Percentiles rank a stretch among this genome's conserved stretches.
phyloP scores from a whole-genome alignment of 1,140 invertebrate species.

The Megalopta genalis region DNA sequence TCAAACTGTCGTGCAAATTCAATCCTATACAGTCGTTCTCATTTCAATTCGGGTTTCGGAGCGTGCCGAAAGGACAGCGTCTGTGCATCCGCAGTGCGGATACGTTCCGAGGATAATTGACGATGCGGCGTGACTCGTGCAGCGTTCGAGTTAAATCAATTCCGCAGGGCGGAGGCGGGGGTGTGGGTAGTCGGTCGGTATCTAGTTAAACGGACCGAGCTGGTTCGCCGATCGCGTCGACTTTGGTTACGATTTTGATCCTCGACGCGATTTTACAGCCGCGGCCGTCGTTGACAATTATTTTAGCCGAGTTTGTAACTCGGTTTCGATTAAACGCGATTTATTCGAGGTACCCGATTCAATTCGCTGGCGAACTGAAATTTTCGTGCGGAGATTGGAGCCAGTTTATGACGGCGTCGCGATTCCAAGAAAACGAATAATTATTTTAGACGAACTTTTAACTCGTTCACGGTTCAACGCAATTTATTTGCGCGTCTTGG shows the following conservation, averaged over 20 bases:
- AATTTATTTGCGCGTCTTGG: too few species aligned
- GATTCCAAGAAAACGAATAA: too few species aligned
- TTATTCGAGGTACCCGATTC: too few species aligned
- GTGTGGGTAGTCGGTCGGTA: conserved; percentile 19
- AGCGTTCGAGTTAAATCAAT: conserved; percentile 46
- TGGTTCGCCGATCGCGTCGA: conserved; percentile 3
- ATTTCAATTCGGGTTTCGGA: conserved; percentile 50
- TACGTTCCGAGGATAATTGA: conserved; percentile 50
- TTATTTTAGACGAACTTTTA: too few species aligned
- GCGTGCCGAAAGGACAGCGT: conserved; percentile 17
- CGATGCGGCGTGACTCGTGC: conserved; percentile 43
- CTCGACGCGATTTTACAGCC: background rate
- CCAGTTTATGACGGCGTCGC: too few species aligned
- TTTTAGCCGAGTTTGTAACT: background rate
- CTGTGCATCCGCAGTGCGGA: conserved; percentile 30
- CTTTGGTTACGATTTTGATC: conserved; percentile 18
- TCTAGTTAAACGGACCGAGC: conserved; percentile 30
- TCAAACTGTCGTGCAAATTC: conserved; percentile 78
- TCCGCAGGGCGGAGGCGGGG: background rate
- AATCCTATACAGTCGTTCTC: conserved; percentile 76
- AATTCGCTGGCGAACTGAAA: too few species aligned
- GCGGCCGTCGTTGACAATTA: background rate
- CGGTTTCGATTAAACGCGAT: too few species aligned
- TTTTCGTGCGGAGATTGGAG: too few species aligned
- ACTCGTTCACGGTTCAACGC: too few species aligned